Evolutionary conservation across 2,797 vertebrate genomes (phyloP).

Genomic region (Echeneis naucrates): DNA sequence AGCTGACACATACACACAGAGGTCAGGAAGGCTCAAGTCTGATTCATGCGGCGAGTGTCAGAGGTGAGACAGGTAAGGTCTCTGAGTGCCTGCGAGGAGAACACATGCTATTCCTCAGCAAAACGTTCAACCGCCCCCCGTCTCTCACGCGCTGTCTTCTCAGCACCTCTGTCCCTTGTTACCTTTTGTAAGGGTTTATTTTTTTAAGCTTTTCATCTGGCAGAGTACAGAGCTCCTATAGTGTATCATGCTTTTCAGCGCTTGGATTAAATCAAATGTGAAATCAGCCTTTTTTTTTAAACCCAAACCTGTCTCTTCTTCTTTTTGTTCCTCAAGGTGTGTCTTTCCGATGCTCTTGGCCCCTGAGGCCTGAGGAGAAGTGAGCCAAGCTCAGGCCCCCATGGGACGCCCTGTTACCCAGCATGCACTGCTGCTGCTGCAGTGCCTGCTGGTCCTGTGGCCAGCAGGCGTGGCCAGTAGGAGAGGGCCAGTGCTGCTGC

Average conservation of each 20-base stretch:
- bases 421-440: constrained; percentile 87
- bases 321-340: constrained; percentile 77
- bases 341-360: constrained; percentile 84
- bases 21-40: constrained; percentile 41
- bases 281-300: constrained; percentile 39
- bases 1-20: constrained; percentile 8
- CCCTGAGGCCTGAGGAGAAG: constrained; percentile 85
- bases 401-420: constrained; percentile 84
- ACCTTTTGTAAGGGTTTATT: constrained; percentile 39
- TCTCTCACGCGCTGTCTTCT: constrained; percentile 49
- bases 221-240: constrained; percentile 4
- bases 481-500: constrained; percentile 79
- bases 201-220: constrained; percentile 50
- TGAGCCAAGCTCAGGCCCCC: constrained; percentile 76
- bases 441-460: constrained; percentile 86
- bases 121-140: constrained; percentile 11
- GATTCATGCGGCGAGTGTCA: constrained; percentile 59
- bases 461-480: constrained; percentile 74
- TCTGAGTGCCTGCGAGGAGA: constrained; percentile 30
- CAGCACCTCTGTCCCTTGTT: constrained; percentile 26
- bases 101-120: constrained; percentile 44
- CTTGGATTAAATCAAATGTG: constrained; percentile 41
- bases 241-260: constrained; percentile 14
- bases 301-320: constrained; percentile 35
- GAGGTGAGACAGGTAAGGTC: constrained; percentile 61